Percentiles rank a stretch among this genome's conserved stretches.
Conservation (phyloP, 2,888 invertebrate species). For the Leptopilina syphax region DNA sequence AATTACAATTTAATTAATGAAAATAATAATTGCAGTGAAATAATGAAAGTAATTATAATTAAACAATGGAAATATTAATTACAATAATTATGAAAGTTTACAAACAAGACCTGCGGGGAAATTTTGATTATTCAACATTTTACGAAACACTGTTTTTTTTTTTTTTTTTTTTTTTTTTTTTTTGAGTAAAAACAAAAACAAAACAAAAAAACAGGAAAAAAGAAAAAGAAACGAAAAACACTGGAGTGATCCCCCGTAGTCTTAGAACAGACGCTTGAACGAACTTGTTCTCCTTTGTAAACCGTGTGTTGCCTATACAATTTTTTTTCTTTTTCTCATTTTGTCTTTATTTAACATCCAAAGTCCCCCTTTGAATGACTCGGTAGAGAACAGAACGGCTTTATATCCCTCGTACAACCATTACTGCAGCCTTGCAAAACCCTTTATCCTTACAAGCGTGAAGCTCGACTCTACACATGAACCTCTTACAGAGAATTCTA, state of each 20-base stretch:
- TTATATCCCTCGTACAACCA: conserved; percentile 40
- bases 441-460: conserved; percentile 29
- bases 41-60: neutral
- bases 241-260: conserved; percentile 33
- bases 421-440: conserved; percentile 36
- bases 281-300: conserved; percentile 35
- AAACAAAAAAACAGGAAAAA: too few species aligned
- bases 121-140: neutral
- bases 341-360: conserved; percentile 27
- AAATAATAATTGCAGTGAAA: neutral
- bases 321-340: conserved; percentile 14
- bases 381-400: conserved; percentile 38
- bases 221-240: neutral
- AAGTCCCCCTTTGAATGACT: conserved; percentile 35
- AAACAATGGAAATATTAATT: neutral
- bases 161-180: too few species aligned
- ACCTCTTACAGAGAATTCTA: conserved; percentile 20
- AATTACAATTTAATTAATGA: neutral
- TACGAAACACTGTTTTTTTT: conserved; percentile 18
- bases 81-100: neutral
- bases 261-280: conserved; percentile 35
- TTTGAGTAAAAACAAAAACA: neutral
- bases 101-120: neutral
- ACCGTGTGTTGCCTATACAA: conserved; percentile 28
- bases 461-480: conserved; percentile 28